A percentile compares a stretch with the other conserved stretches of the same genome.
Evolutionary conservation across 2,888 invertebrate species (phyloP).

Genomic region (Ischnus inquisitorius): DNA sequence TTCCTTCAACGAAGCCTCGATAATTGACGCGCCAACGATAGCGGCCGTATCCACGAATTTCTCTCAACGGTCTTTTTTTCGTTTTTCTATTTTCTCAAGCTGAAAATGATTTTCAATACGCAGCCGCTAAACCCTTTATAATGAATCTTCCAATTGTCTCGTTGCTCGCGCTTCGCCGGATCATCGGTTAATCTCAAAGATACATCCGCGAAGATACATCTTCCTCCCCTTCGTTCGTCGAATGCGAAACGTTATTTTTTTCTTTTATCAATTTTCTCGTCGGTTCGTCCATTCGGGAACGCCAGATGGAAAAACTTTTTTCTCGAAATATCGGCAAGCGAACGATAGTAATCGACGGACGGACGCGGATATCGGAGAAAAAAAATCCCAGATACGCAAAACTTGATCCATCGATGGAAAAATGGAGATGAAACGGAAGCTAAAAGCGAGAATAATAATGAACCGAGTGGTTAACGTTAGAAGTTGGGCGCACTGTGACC

Average conservation of each 20-base stretch:
- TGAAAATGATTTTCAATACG: too few relatives aligned
- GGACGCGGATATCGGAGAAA: neutral
- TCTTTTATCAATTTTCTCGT: too few relatives aligned
- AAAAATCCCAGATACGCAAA: constrained; percentile 6
- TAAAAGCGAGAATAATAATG: constrained; percentile 64
- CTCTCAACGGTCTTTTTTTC: too few relatives aligned
- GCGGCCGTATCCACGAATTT: neutral
- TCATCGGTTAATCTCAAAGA: too few relatives aligned
- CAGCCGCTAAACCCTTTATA: too few relatives aligned
- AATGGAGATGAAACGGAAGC: constrained; percentile 25
- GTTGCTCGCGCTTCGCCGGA: too few relatives aligned
- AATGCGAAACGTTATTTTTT: too few relatives aligned
- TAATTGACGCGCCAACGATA: constrained; percentile 6
- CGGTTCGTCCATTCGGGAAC: neutral
- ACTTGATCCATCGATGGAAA: constrained; percentile 46
- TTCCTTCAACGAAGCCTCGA: neutral
- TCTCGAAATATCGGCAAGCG: neutral
- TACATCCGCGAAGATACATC: too few relatives aligned
- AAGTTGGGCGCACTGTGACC: constrained; percentile 50
- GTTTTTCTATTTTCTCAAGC: too few relatives aligned
- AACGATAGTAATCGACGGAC: too few relatives aligned
- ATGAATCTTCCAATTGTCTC: too few relatives aligned
- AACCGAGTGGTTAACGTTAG: constrained; percentile 44
- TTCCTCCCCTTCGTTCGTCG: too few relatives aligned
- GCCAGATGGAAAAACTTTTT: neutral